Evolutionary conservation across 2,113 vertebrate species (phyloP), one percentile per base, ranked within the genome.

Genomic region (Ranitomeya imitator): DNA sequence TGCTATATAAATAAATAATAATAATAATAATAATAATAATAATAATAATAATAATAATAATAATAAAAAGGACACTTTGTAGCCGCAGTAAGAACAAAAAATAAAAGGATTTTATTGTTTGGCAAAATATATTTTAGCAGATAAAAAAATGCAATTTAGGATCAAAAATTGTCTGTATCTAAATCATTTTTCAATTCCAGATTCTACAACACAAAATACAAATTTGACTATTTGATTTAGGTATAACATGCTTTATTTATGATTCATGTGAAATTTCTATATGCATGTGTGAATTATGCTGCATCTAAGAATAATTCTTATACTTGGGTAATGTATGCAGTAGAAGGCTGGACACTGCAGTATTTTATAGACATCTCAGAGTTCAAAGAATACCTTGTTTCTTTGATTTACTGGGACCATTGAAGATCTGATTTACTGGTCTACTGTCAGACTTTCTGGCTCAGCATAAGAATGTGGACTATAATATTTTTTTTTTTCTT

Each of bases 311-410:
- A 54, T 23, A 19, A 79, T 26, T 54, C 37, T 86, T 67, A 55
- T 63, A 79, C n/a, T 21, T 67, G 14, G 55, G 37, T 79, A 86
- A 86, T 86, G 63, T 63, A 86, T 86, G 85, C 85, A 86, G 74
- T 55, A 52, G 19, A 67, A 77, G 21, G 60, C 60, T 13, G n/a
- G 78, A 79, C 74, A 86, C 59, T 3, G 18, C 57, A 13, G 11
- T 74, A 65, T 65, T 79, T 79, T 86, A 65, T 23, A 14, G 19
- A 67, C 59, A 61, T 54, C 55, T 79, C 45, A 11, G 4, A 60
- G 55, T 79, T 86, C 60, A 63, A 79, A 55, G 14, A 54, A 65
- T 79, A 18, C 59, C 85, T 65, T 54, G 31, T 51, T 45, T 14
- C 26, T n/a, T 23, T 86, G 85, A 86, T 79, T 65, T 86, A 86